phyloP scores from a whole-genome alignment of 1,140 invertebrate species.

The Marisa cornuarietis region DNA sequence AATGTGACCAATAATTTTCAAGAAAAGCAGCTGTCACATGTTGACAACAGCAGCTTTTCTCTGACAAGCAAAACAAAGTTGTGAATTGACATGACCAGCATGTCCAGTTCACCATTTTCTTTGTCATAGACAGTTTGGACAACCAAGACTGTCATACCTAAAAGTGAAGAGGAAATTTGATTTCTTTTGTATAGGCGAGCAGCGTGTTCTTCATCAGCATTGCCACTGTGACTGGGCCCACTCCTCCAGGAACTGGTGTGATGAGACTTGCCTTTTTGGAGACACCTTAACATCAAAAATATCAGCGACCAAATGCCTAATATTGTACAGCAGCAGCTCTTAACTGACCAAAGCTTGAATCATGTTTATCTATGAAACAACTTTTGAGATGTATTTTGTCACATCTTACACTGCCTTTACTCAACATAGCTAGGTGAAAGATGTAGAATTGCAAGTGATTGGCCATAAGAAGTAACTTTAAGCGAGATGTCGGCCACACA shows the following conservation, averaged over 20 bases:
- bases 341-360: no score
- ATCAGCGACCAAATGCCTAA: no score
- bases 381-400: no score
- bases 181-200: slow-evolving; percentile 53
- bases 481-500: no score
- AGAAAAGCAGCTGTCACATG: neutral
- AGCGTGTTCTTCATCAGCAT: slow-evolving; percentile 98
- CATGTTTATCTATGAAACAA: no score
- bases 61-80: no score
- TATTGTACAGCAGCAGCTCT: no score
- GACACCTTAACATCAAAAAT: slow-evolving; percentile 70
- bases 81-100: neutral
- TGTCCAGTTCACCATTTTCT: neutral
- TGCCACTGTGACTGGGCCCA: slow-evolving; percentile 95
- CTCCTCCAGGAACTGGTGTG: slow-evolving; percentile 96
- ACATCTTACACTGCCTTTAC: no score
- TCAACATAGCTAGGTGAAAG: no score
- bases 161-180: slow-evolving; percentile 31
- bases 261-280: slow-evolving; percentile 82
- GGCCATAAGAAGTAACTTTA: no score
- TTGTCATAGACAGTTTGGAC: neutral
- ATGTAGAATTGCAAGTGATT: no score
- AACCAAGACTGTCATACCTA: neutral
- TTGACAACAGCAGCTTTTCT: neutral
- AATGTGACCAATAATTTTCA: neutral